phyloP scores from a whole-genome alignment of 2,888 invertebrate genomes.

The Cataglyphis albicans region DNA sequence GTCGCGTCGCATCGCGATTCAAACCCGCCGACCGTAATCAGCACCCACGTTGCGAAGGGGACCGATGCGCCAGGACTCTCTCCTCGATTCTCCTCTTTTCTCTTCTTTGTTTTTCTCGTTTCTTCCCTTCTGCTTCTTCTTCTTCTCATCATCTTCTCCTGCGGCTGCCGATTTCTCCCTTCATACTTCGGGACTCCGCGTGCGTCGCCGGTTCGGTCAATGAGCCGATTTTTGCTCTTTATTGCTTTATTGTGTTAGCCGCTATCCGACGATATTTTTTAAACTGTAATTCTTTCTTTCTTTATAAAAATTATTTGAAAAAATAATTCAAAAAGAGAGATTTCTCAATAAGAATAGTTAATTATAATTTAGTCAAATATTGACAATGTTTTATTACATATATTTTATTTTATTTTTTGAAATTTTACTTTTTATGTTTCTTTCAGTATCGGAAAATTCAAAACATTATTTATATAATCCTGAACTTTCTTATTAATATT shows the following conservation, averaged over 20 bases:
- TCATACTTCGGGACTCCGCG: slow-evolving; percentile 27
- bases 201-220: slow-evolving; percentile 32
- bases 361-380: background rate
- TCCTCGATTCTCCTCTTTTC: background rate
- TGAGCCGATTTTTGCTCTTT: slow-evolving; percentile 39
- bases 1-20: slow-evolving; percentile 45
- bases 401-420: background rate
- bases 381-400: background rate
- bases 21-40: slow-evolving; percentile 58
- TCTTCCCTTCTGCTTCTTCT: background rate
- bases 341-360: background rate
- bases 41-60: slow-evolving; percentile 51
- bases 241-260: slow-evolving; percentile 24
- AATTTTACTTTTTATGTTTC: background rate
- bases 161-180: slow-evolving; percentile 7
- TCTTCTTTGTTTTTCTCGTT: background rate
- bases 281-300: background rate
- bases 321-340: background rate
- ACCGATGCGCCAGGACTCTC: slow-evolving; percentile 14
- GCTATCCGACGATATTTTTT: background rate
- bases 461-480: no score
- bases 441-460: background rate
- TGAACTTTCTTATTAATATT: no score
- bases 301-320: background rate
- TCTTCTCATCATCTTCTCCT: background rate